These are phyloP conservation scores for Pterophyllum scalare DNA, from an alignment of 2,113 vertebrate genomes.

Conservation along the genomic window DNA sequence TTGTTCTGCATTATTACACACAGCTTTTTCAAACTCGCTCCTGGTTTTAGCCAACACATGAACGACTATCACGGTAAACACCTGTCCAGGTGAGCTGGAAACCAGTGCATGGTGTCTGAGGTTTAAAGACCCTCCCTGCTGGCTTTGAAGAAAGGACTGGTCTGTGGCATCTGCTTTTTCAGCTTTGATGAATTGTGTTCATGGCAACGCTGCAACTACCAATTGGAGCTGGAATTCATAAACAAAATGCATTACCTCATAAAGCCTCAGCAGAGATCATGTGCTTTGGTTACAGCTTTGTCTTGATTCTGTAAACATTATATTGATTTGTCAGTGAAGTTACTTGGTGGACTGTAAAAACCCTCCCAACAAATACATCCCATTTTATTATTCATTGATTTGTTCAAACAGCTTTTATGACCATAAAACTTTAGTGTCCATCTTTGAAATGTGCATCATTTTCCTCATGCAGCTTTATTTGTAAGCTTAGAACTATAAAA, in stretches of 20 bases:
- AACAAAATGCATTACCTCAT: no score
- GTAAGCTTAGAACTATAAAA: constrained; percentile 27
- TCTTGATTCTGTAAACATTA: constrained; percentile 40
- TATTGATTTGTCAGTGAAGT: constrained; percentile 49
- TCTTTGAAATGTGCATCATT: constrained; percentile 31
- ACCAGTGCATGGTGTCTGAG: constrained; percentile 17
- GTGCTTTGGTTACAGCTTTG: constrained; percentile 28
- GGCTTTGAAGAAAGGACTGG: background rate
- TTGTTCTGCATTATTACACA: constrained; percentile 57
- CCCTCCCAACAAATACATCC: background rate
- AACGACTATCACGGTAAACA: constrained; percentile 30
- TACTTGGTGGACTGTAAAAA: constrained; percentile 32
- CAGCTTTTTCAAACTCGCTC: background rate
- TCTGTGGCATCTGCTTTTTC: no score
- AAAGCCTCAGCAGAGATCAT: background rate
- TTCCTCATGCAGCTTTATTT: constrained; percentile 15
- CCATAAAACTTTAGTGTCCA: background rate
- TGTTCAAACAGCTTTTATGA: constrained; percentile 8
- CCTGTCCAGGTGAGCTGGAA: constrained; percentile 61
- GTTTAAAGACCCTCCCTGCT: constrained; percentile 37
- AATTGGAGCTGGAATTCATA: background rate
- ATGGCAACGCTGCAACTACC: background rate
- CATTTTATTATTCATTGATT: constrained; percentile 36
- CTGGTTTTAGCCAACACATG: constrained; percentile 1
- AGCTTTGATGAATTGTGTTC: background rate